Percentiles rank a stretch among this genome's conserved stretches.
These are phyloP conservation scores for Endomychus coccineus DNA, from an alignment of 2,888 invertebrate genomes.

Conservation along the genomic window DNA sequence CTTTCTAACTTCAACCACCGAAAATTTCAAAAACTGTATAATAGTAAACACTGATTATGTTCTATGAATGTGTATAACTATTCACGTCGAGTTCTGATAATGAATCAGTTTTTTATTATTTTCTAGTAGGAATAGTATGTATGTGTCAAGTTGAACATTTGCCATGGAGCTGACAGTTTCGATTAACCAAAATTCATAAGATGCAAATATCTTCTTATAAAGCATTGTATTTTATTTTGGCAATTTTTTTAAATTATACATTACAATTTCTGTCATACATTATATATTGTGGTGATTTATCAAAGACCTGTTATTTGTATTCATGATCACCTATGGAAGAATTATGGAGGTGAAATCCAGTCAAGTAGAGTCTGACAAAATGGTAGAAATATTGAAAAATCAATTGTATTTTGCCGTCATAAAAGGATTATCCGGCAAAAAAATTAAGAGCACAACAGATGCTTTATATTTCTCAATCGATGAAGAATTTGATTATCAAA, in stretches of 20 bases:
- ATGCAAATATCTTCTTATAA: constrained; percentile 16
- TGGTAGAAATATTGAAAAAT: constrained; percentile 37
- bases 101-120: no score
- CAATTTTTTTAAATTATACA: constrained; percentile 30
- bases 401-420: constrained; percentile 70
- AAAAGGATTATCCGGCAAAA: constrained; percentile 53
- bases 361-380: constrained; percentile 32
- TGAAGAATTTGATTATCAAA: constrained; percentile 71
- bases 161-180: constrained; percentile 14
- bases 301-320: constrained; percentile 25
- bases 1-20: no score
- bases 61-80: no score
- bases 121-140: no score
- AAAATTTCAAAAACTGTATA: no score
- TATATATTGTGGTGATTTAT: constrained; percentile 26
- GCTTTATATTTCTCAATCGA: constrained; percentile 74
- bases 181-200: constrained; percentile 14
- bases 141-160: no score
- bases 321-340: constrained; percentile 19
- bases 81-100: no score
- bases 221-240: constrained; percentile 14
- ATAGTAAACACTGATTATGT: no score
- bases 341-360: constrained; percentile 11
- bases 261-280: constrained; percentile 30
- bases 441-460: constrained; percentile 57